Percentiles rank a stretch among this genome's conserved stretches.
Evolutionary conservation across 2,797 vertebrate species (phyloP).

Genomic region (Phoeniculus purpureus): DNA sequence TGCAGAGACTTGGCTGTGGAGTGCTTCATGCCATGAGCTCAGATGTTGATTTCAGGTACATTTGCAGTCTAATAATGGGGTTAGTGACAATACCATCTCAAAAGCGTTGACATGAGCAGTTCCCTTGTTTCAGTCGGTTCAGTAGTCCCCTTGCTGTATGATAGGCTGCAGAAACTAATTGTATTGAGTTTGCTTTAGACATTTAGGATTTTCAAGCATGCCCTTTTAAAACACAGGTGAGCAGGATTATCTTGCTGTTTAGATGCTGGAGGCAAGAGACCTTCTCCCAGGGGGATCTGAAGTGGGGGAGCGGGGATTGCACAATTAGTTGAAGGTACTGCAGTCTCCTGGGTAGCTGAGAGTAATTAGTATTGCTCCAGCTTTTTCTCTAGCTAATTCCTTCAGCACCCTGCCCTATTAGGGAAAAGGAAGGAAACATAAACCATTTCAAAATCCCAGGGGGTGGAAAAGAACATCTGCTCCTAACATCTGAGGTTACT

Average conservation of each 20-base stretch:
- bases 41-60: slow-evolving; percentile 42
- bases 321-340: slow-evolving; percentile 59
- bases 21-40: slow-evolving; percentile 44
- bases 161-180: not conserved
- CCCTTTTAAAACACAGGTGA: slow-evolving; percentile 55
- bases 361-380: slow-evolving; percentile 54
- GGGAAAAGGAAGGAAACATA: slow-evolving; percentile 59
- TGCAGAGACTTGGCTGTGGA: slow-evolving; percentile 43
- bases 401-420: slow-evolving; percentile 68
- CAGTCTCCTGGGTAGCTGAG: slow-evolving; percentile 37
- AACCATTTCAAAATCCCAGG: slow-evolving; percentile 70
- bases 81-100: slow-evolving; percentile 26
- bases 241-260: slow-evolving; percentile 28
- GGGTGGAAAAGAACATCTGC: slow-evolving; percentile 72
- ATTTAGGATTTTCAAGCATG: not conserved
- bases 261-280: slow-evolving; percentile 21
- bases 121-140: not conserved
- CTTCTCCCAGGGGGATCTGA: slow-evolving; percentile 29
- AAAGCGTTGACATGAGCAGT: slow-evolving; percentile 3
- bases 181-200: slow-evolving; percentile 10
- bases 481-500: slow-evolving; percentile 75
- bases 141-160: not conserved
- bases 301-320: not conserved
- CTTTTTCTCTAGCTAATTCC: slow-evolving; percentile 57
- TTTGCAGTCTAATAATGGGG: slow-evolving; percentile 39